Evolutionary conservation across 1,140 invertebrate genomes (phyloP).

Genomic region (Platyura marginata): DNA sequence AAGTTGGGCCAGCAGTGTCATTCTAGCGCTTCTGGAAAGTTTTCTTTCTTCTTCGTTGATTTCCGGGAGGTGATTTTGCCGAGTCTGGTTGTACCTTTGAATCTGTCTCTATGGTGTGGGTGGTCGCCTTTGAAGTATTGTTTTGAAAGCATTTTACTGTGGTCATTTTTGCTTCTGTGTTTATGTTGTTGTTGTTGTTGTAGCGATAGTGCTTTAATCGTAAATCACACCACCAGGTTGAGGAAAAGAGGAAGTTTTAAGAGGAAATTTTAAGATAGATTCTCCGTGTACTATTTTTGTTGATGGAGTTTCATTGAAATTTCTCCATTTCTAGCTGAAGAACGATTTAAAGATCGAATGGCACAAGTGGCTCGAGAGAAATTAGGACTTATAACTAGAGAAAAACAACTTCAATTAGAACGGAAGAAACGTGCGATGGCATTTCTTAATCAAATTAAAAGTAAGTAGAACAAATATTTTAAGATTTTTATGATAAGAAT

Average conservation of each 20-base stretch:
- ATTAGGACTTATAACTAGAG: constrained; percentile 30
- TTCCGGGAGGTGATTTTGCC: no score
- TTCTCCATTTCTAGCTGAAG: constrained; percentile 27
- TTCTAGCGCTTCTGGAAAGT: no score
- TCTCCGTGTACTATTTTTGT: background rate
- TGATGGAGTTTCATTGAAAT: background rate
- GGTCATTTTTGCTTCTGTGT: no score
- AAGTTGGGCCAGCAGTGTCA: no score
- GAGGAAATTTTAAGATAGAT: constrained; percentile 8
- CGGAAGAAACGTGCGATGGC: constrained; percentile 44
- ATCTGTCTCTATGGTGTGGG: no score
- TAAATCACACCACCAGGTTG: background rate
- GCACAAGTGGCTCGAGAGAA: constrained; percentile 39
- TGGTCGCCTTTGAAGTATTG: no score
- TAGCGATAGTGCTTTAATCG: no score
- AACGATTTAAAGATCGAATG: constrained; percentile 41
- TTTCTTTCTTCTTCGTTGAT: no score
- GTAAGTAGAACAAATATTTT: constrained; percentile 7
- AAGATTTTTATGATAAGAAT: background rate
- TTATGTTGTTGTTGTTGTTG: no score
- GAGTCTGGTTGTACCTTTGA: no score
- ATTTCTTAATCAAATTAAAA: constrained; percentile 40
- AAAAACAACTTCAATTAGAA: constrained; percentile 50
- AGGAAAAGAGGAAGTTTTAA: constrained; percentile 13
- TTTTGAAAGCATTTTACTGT: no score